These are phyloP conservation scores for Anser cygnoides DNA, from an alignment of 2,113 vertebrate species.

Conservation along the genomic window DNA sequence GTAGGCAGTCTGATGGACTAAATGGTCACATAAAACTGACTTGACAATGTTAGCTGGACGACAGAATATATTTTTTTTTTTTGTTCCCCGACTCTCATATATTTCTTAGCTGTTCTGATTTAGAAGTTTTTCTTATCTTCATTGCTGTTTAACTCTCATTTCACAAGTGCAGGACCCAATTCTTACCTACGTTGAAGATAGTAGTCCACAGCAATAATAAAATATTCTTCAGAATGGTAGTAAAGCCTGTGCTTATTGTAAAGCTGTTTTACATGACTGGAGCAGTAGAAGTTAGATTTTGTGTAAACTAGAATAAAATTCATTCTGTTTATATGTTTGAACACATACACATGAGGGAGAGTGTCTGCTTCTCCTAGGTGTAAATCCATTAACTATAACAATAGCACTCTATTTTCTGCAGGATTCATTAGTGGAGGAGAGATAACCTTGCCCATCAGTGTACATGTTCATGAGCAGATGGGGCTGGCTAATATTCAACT, in stretches of 20 bases:
- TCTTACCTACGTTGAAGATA: not conserved
- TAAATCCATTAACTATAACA: not conserved
- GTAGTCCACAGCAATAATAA: not conserved
- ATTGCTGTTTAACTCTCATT: not conserved
- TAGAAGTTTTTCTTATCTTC: not conserved
- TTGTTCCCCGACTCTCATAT: not conserved
- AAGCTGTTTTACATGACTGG: not conserved
- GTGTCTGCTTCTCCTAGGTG: not conserved
- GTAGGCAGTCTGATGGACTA: not conserved
- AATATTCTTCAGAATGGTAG: not conserved
- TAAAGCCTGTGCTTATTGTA: not conserved
- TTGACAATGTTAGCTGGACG: not conserved
- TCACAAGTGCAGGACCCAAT: not conserved
- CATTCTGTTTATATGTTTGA: not conserved
- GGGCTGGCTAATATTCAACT: not conserved
- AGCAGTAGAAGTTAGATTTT: not conserved
- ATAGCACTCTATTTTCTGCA: not conserved
- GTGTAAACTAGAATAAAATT: not conserved
- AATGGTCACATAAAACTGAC: not conserved
- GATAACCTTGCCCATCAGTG: not conserved
- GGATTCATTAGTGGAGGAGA: not conserved
- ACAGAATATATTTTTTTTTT: not conserved
- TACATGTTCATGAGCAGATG: not conserved
- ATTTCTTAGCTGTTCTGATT: not conserved
- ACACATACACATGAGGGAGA: not conserved